These are phyloP conservation scores for Zoanthus solanderi DNA, from an alignment of 92 coral and sea anemone species.

Conservation along the genomic window DNA sequence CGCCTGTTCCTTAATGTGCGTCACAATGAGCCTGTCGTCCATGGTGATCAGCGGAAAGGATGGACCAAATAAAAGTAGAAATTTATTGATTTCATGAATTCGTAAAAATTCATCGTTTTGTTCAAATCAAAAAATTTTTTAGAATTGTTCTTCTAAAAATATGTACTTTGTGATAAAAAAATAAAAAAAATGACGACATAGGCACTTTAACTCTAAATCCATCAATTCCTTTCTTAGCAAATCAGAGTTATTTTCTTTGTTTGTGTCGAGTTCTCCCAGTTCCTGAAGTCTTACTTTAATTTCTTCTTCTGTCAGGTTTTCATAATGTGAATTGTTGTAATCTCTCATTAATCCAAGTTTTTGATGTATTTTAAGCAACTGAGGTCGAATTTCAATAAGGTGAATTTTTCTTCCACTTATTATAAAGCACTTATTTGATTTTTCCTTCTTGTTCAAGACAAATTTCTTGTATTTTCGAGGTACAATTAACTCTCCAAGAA, in stretches of 20 bases:
- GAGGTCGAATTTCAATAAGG: conserved; percentile 44
- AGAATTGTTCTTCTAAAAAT: no score
- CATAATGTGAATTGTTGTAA: conserved; percentile 33
- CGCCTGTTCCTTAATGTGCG: conserved; percentile 2
- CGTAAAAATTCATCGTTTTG: no score
- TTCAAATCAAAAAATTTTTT: no score
- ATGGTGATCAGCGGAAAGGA: no score
- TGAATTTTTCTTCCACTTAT: conserved; percentile 46
- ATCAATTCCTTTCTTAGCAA: neutral
- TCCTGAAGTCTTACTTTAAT: conserved; percentile 11
- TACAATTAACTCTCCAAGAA: conserved; percentile 52
- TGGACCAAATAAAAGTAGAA: no score
- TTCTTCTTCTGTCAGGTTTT: conserved; percentile 7
- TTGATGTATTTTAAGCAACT: conserved; percentile 29
- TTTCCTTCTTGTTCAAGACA: neutral
- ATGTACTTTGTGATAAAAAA: no score
- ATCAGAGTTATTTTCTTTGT: neutral
- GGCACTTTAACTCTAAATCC: conserved; percentile 8
- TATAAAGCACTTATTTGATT: conserved; percentile 26
- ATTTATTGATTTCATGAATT: no score
- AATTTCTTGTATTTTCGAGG: conserved; percentile 42
- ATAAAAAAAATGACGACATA: no score
- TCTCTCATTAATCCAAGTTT: conserved; percentile 41
- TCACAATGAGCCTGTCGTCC: neutral
- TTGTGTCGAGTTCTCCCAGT: conserved; percentile 42